Conservation (phyloP, 2,888 invertebrate genomes). For the Orchesella flavescens region DNA sequence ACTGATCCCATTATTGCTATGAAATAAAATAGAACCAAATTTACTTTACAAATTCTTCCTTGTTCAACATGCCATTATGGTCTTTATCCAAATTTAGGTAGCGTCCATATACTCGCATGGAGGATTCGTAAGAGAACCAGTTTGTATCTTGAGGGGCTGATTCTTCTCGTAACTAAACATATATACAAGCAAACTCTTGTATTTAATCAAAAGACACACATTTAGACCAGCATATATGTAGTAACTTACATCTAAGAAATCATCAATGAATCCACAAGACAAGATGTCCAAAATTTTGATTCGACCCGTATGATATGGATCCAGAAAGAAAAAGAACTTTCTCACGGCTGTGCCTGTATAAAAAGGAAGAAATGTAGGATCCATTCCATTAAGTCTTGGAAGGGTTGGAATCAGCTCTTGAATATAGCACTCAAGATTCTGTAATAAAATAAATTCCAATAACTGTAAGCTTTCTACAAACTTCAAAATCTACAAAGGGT, state of each 20-base stretch:
- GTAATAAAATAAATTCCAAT: constrained; percentile 72
- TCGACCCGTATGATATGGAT: constrained; percentile 89
- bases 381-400: constrained; percentile 90
- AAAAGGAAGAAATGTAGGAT: constrained; percentile 94
- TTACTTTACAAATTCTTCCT: constrained; percentile 89
- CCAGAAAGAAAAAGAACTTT: constrained; percentile 96
- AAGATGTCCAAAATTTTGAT: constrained; percentile 93
- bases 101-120: constrained; percentile 92
- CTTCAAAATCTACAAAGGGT: too few relatives aligned
- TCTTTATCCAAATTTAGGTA: constrained; percentile 94
- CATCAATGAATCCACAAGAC: constrained; percentile 92
- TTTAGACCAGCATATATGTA: not conserved
- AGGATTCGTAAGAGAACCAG: constrained; percentile 93
- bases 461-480: too few relatives aligned
- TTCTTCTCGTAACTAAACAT: constrained; percentile 83
- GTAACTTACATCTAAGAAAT: constrained; percentile 84
- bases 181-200: not conserved
- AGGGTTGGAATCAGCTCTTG: constrained; percentile 93
- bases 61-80: constrained; percentile 96
- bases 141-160: constrained; percentile 88
- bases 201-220: not conserved
- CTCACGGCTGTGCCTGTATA: constrained; percentile 96
- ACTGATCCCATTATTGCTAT: constrained; percentile 28
- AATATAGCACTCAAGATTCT: constrained; percentile 96
- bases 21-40: not conserved